These are phyloP conservation scores for Conchocele bisecta DNA, from an alignment of 2,888 invertebrate genomes.

Conservation along the genomic window DNA sequence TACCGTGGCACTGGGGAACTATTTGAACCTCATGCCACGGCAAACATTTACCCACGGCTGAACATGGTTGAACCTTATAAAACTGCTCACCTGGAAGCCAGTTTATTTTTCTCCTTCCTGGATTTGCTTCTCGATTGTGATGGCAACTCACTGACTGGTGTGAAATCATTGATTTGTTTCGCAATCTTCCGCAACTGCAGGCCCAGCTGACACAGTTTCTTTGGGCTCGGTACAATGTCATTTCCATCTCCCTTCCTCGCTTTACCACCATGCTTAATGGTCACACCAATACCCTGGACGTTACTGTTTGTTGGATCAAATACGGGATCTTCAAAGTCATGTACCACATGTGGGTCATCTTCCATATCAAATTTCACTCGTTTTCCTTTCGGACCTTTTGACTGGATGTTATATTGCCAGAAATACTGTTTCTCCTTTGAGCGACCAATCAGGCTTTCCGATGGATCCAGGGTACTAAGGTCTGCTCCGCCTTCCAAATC, in stretches of 20 bases:
- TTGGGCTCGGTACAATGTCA: conserved; percentile 97
- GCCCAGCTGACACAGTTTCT: conserved; percentile 94
- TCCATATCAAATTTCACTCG: conserved; percentile 85
- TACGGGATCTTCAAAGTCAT: conserved; percentile 96
- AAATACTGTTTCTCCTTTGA: conserved; percentile 86
- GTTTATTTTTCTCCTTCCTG: conserved; percentile 97
- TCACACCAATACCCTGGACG: conserved; percentile 61
- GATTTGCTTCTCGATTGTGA: conserved; percentile 72
- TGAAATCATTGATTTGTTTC: conserved; percentile 96
- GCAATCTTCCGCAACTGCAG: conserved; percentile 95
- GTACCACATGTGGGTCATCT: conserved; percentile 95
- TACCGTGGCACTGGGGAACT: too few species aligned
- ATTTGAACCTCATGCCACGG: too few species aligned
- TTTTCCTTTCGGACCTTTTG: conserved; percentile 98
- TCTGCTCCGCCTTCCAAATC: conserved; percentile 62
- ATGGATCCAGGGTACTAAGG: conserved; percentile 40
- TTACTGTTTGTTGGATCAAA: conserved; percentile 89
- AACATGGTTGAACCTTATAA: too few species aligned
- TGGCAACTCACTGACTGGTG: conserved; percentile 92
- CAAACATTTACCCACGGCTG: too few species aligned
- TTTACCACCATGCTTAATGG: conserved; percentile 83
- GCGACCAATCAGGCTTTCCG: conserved; percentile 45
- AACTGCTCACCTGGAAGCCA: conserved; percentile 91
- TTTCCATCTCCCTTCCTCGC: conserved; percentile 99
- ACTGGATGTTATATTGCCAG: conserved; percentile 99